These are phyloP conservation scores for Verasper variegatus DNA, from an alignment of 2,113 vertebrate species.

Conservation along the genomic window DNA sequence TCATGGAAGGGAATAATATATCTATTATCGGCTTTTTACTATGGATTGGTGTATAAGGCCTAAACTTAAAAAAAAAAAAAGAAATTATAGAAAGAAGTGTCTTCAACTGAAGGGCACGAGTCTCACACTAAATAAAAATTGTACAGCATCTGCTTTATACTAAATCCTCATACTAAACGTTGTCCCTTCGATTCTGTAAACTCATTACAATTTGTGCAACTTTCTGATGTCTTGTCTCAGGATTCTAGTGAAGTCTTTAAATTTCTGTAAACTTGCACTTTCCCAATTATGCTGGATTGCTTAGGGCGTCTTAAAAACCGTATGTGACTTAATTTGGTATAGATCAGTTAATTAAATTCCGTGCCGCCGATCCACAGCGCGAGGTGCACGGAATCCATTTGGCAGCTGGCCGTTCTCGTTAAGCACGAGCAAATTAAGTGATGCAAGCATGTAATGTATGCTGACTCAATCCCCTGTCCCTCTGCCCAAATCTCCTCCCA, in stretches of 20 bases:
- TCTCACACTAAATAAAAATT: too few species aligned
- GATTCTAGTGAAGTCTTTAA: not conserved
- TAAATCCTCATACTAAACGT: too few species aligned
- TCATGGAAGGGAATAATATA: too few species aligned
- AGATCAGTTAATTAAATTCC: slow-evolving; percentile 41
- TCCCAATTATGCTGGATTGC: not conserved
- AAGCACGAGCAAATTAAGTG: slow-evolving; percentile 38
- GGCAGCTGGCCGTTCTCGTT: slow-evolving; percentile 45
- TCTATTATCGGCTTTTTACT: too few species aligned
- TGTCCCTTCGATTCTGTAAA: too few species aligned
- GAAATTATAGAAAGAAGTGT: not conserved
- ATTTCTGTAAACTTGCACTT: not conserved
- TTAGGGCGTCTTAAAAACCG: not conserved
- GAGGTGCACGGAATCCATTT: slow-evolving; percentile 23
- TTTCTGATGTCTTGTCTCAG: not conserved
- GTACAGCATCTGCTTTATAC: too few species aligned
- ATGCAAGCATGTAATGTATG: slow-evolving; percentile 53
- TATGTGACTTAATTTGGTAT: slow-evolving; percentile 20
- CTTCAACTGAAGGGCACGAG: too few species aligned
- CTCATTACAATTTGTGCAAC: too few species aligned
- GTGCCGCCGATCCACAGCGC: slow-evolving; percentile 3
- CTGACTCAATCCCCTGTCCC: slow-evolving; percentile 48
- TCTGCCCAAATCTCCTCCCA: slow-evolving; percentile 70
- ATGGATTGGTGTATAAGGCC: too few species aligned
- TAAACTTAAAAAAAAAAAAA: too few species aligned